These are phyloP conservation scores for Leptinotarsa lineolata DNA, from an alignment of 1,140 invertebrate genomes.

Conservation along the genomic window DNA sequence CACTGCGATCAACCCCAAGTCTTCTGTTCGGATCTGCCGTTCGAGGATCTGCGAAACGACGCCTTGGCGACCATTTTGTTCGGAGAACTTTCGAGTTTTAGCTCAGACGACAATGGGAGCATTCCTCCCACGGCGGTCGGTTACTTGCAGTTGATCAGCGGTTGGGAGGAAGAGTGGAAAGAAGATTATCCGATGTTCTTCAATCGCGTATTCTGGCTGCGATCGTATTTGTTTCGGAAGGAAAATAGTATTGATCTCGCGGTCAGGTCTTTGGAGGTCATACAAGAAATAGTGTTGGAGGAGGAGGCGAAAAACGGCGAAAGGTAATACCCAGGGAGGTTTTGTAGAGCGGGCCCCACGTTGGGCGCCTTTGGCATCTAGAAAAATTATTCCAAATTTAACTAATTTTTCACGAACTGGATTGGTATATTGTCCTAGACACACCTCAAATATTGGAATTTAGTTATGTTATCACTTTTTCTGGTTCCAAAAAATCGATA, in stretches of 20 bases:
- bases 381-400: no score
- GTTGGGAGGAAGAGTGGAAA: constrained; percentile 54
- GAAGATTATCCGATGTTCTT: constrained; percentile 56
- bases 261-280: constrained; percentile 57
- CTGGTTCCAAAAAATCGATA: no score
- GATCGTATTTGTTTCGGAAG: constrained; percentile 60
- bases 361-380: no score
- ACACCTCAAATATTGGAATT: no score
- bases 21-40: constrained; percentile 57
- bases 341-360: no score
- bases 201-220: constrained; percentile 61
- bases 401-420: no score
- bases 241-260: constrained; percentile 59
- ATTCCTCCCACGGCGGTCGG: constrained; percentile 39
- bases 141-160: constrained; percentile 52
- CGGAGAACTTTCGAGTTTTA: constrained; percentile 62
- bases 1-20: constrained; percentile 62
- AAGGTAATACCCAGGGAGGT: constrained; percentile 24
- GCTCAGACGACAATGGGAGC: constrained; percentile 28
- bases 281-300: constrained; percentile 55
- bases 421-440: no score
- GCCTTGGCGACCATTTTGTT: constrained; percentile 65
- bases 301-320: constrained; percentile 47
- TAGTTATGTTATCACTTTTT: no score
- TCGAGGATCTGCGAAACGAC: constrained; percentile 61